Conservation (phyloP, 2,113 vertebrate genomes). For the Nannospalax galili region DNA sequence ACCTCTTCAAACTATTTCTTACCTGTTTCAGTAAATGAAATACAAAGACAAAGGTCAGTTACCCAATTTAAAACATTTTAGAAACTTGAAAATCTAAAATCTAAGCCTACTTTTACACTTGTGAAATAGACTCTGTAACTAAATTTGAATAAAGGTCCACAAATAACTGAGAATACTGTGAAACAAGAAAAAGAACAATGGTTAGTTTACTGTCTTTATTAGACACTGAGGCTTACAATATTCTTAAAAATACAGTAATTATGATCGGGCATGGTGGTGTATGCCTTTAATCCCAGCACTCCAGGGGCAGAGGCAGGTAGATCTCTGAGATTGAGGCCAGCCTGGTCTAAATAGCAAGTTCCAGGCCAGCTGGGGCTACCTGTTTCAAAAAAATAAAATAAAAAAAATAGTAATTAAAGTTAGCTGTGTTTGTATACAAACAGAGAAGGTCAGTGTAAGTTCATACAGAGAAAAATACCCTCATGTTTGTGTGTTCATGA, state of each 20-base stretch:
- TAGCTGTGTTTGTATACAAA: background rate
- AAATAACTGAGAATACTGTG: background rate
- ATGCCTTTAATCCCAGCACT: no score
- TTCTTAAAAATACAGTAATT: background rate
- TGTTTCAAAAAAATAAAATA: no score
- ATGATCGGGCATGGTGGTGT: no score
- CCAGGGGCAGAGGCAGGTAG: no score
- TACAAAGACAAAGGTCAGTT: background rate
- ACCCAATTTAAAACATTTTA: constrained; percentile 1
- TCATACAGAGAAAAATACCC: background rate
- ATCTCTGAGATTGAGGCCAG: no score
- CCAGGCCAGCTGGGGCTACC: no score
- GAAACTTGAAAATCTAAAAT: constrained; percentile 19
- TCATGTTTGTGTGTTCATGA: background rate
- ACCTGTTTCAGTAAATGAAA: background rate
- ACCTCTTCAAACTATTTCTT: background rate
- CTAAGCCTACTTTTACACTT: background rate
- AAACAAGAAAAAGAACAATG: background rate
- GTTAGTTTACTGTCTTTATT: background rate
- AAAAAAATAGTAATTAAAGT: no score
- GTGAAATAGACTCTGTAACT: background rate
- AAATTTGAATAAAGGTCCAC: background rate
- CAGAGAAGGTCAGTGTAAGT: background rate
- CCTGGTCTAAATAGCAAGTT: no score
- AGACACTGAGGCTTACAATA: background rate